A percentile compares a stretch with the other conserved stretches of the same genome.
phyloP scores from a whole-genome alignment of 2,113 vertebrate species.

The Aphelocoma coerulescens region DNA sequence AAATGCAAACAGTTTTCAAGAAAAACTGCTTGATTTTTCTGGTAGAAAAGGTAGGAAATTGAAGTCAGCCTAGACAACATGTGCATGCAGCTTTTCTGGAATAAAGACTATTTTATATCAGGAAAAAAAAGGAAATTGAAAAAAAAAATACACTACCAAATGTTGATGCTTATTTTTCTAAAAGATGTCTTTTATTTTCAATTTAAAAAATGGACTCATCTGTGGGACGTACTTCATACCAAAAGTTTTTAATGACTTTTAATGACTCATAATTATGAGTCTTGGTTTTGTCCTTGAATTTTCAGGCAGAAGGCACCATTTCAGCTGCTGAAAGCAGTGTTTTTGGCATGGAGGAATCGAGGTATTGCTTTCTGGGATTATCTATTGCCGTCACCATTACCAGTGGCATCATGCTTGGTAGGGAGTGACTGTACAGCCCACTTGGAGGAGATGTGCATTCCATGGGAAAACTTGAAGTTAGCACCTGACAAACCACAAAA shows the following conservation, averaged over 20 bases:
- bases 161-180: background rate
- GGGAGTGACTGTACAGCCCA: background rate
- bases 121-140: background rate
- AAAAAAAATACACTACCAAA: background rate
- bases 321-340: constrained; percentile 9
- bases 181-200: background rate
- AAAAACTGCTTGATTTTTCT: background rate
- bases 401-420: fast-evolving
- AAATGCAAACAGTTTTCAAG: background rate
- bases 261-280: background rate
- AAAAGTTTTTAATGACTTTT: background rate
- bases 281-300: background rate
- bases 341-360: background rate
- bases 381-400: background rate
- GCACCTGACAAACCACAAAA: background rate
- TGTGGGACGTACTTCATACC: background rate
- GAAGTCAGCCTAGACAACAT: background rate
- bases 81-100: background rate
- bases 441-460: background rate
- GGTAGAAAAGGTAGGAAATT: background rate
- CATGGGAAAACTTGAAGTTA: background rate
- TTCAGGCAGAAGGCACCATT: background rate
- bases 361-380: background rate
- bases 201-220: background rate
- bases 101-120: background rate